Evolutionary conservation across 1,140 invertebrate genomes (phyloP).

Genomic region (Oncopeltus fasciatus): DNA sequence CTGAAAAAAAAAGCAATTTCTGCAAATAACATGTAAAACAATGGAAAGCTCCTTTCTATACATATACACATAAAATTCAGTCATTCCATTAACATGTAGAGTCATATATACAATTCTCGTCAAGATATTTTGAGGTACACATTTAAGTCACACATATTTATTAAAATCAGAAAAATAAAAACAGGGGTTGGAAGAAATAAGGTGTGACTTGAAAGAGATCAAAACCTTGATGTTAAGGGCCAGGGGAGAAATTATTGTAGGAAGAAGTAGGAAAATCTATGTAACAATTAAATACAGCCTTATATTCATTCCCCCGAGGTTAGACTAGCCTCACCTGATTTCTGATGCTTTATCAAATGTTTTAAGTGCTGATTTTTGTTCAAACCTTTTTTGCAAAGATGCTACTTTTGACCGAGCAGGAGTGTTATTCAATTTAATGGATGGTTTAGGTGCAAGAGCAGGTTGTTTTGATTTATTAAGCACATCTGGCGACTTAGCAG

Average conservation of each 20-base stretch:
- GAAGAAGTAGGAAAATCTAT: neutral
- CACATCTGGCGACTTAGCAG: constrained; percentile 43
- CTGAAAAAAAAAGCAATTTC: neutral
- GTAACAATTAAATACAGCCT: neutral
- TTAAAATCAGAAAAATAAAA: neutral
- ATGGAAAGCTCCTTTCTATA: neutral
- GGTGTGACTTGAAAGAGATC: neutral
- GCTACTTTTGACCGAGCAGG: constrained; percentile 44
- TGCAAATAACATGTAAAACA: too few species aligned
- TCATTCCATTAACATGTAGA: neutral
- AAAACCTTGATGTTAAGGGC: neutral
- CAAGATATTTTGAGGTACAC: too few species aligned
- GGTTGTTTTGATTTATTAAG: constrained; percentile 25
- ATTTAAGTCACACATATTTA: neutral
- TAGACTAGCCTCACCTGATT: neutral
- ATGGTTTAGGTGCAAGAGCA: constrained; percentile 26
- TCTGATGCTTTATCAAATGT: neutral
- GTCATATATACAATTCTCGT: neutral
- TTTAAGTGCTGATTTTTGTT: constrained; percentile 25
- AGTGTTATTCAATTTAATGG: constrained; percentile 26
- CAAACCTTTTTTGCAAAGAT: constrained; percentile 58
- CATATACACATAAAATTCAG: constrained; percentile 2
- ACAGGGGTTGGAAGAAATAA: neutral
- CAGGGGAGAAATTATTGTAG: too few species aligned
- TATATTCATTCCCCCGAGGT: neutral